A percentile compares a stretch with the other conserved stretches of the same genome.
phyloP scores from a whole-genome alignment of 2,888 invertebrate genomes.

The Volucella zonaria region DNA sequence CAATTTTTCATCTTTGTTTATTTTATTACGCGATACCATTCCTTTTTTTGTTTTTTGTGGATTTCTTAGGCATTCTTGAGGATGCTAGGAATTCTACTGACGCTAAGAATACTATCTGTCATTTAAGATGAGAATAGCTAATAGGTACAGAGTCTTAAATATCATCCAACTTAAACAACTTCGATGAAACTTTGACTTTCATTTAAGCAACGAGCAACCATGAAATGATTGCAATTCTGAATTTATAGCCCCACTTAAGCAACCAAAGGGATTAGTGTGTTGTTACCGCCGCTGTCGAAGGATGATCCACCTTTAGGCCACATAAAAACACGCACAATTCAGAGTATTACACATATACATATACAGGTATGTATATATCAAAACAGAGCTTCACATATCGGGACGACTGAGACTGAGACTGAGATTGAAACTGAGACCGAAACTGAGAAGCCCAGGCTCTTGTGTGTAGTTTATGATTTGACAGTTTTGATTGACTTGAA shows the following conservation, averaged over 20 bases:
- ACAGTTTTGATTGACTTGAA: constrained; percentile 75
- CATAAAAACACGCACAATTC: constrained; percentile 11
- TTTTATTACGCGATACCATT: not conserved
- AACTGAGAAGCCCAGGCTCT: constrained; percentile 45
- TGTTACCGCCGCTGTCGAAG: constrained; percentile 42
- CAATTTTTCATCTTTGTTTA: constrained; percentile 38
- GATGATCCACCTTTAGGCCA: constrained; percentile 52
- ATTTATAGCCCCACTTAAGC: constrained; percentile 70
- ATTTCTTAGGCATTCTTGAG: constrained; percentile 14
- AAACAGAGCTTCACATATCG: constrained; percentile 7
- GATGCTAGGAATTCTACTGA: not conserved
- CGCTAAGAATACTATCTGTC: constrained; percentile 52
- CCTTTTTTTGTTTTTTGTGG: constrained; percentile 1
- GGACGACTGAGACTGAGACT: not conserved
- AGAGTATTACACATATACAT: not conserved
- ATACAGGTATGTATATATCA: not conserved
- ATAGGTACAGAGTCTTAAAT: constrained; percentile 32
- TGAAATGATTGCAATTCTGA: constrained; percentile 70
- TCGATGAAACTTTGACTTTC: constrained; percentile 73
- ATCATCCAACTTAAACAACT: too few relatives aligned
- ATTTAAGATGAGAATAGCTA: constrained; percentile 64
- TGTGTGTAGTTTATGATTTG: constrained; percentile 70
- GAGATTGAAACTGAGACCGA: not conserved
- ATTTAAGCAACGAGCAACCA: constrained; percentile 66
- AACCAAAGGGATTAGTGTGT: constrained; percentile 66